Percentiles rank a stretch among this genome's conserved stretches.
phyloP scores from a whole-genome alignment of 2,888 invertebrate genomes.

The Pyrrhosoma nymphula region DNA sequence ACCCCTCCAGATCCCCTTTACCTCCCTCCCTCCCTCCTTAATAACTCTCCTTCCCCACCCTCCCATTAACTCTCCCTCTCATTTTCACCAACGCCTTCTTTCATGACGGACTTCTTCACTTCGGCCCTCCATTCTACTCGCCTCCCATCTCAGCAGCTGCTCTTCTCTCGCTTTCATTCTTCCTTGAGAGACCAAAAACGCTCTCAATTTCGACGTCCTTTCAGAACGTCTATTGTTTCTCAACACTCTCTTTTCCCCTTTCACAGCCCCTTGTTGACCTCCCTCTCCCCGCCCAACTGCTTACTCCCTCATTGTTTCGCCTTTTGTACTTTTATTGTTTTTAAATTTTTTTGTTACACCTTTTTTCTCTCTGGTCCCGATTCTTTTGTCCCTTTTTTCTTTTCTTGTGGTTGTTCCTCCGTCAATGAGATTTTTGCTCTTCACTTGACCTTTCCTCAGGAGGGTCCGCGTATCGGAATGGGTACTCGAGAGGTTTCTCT shows the following conservation, averaged over 20 bases:
- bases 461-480: not conserved
- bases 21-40: too few relatives aligned
- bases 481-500: not conserved
- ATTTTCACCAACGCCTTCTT: not conserved
- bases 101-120: not conserved
- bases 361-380: not conserved
- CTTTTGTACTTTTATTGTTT: not conserved
- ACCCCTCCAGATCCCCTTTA: too few relatives aligned
- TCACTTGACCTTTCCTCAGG: not conserved
- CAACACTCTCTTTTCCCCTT: not conserved
- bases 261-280: not conserved
- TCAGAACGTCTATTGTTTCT: not conserved
- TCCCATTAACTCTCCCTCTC: not conserved
- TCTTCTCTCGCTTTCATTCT: not conserved
- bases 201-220: constrained; percentile 8
- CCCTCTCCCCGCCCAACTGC: not conserved
- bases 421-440: not conserved
- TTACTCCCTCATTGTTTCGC: not conserved
- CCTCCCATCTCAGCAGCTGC: not conserved
- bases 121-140: not conserved
- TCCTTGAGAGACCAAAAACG: not conserved
- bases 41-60: not conserved
- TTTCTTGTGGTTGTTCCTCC: not conserved
- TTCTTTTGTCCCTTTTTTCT: not conserved
- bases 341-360: not conserved